Base-by-base conservation (phyloP, 1,140 invertebrate genomes). In the Drosophila bocqueti region DNA sequence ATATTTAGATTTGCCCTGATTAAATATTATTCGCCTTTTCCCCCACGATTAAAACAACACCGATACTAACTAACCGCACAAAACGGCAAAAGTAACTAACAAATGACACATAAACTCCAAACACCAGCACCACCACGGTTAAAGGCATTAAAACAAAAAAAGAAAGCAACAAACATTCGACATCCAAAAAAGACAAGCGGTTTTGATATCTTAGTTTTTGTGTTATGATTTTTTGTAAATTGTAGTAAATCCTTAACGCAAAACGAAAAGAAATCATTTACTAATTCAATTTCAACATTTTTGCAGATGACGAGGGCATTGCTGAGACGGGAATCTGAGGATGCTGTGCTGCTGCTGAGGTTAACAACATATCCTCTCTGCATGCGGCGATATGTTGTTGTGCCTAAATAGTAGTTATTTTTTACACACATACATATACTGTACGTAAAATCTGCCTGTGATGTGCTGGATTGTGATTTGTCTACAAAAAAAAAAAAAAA, bases 291-390 rank as follows among this genome's bases (percentile, higher is more conserved):
- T 18, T 10, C 6, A 24, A 34, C 3, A 36, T 49, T 63, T 72
- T 93, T 92, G 71, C 95, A 98, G 97, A 98, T 95, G 97, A 98
- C 93, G 97, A 98, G 95, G 97, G 97, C 79, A 98, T 98, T 93
- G 97, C 97, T 31, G 97, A 98, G 93, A 98, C 97, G 63, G 97
- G 97, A 93, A 98, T 98, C 95, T 98, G 94, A 96, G 18, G 46
- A 60, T 72, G 79, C 40, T 58, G 54, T 65, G 74, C 46, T 83
- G 74, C 46, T 83, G 64, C 45, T 63, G 63, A 5, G n/a, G 43
- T n/a, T 34, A 24, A 55, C 52, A 43, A 75, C 63, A 66, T 36
- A 74, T 74, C 68, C 61, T 68, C 63, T 47, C 64, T 54, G 52
- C 34, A 47, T 31, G 46, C 24, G 45, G 58, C 24, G 40, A 50